Evolutionary conservation across 2,113 vertebrate genomes (phyloP).

Genomic region (Harpagus bidentatus): DNA sequence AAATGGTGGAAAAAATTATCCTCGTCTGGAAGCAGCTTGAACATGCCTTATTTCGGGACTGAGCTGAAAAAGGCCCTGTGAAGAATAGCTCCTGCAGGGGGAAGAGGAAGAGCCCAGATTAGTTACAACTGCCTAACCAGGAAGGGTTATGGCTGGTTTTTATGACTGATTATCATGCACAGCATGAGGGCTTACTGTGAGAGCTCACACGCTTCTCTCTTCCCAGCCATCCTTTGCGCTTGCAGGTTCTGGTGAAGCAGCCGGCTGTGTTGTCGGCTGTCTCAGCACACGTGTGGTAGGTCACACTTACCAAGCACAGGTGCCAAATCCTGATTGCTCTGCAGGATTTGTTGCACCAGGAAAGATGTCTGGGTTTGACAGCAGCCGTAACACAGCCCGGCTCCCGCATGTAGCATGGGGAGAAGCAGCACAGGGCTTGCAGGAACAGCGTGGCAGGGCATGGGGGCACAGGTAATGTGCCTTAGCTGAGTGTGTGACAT

Average conservation of each 20-base stretch:
- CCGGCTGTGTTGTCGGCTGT: background rate
- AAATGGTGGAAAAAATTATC: background rate
- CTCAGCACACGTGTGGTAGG: fast-evolving
- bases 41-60: background rate
- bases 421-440: fast-evolving
- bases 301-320: background rate
- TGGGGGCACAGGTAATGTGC: fast-evolving
- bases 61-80: background rate
- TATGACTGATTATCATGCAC: background rate
- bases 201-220: background rate
- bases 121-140: background rate
- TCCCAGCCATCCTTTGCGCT: background rate
- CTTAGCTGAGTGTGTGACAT: background rate
- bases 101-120: background rate
- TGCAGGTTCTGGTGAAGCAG: background rate
- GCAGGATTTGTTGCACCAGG: background rate
- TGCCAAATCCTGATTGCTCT: background rate
- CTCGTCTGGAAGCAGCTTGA: background rate
- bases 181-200: background rate
- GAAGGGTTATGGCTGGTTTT: background rate
- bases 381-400: fast-evolving
- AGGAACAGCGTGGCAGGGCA: fast-evolving
- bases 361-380: background rate
- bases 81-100: background rate
- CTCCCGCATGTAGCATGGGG: background rate